These are phyloP conservation scores for Allygus modestus DNA, from an alignment of 2,888 invertebrate genomes.

Conservation along the genomic window DNA sequence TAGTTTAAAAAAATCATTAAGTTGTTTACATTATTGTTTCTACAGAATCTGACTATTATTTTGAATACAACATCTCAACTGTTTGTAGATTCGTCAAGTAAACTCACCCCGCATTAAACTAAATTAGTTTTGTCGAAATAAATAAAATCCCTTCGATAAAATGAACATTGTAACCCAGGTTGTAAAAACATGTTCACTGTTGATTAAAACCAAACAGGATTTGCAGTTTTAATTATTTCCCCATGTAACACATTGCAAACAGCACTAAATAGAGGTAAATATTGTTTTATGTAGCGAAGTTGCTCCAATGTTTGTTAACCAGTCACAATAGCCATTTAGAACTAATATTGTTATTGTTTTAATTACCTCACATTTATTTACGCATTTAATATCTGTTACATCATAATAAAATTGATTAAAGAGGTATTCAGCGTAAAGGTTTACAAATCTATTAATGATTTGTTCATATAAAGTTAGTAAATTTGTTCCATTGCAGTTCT, in stretches of 20 bases:
- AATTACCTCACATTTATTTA: not conserved
- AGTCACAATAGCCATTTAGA: not conserved
- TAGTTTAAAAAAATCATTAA: no score
- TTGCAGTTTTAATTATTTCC: slow-evolving; percentile 34
- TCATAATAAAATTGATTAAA: no score
- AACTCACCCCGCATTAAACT: no score
- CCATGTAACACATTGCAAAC: slow-evolving; percentile 26
- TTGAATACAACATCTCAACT: no score
- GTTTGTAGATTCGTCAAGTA: no score
- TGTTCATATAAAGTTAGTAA: not conserved
- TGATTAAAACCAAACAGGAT: slow-evolving; percentile 43
- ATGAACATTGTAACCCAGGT: not conserved
- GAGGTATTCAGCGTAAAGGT: no score
- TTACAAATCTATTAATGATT: no score
- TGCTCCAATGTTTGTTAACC: not conserved
- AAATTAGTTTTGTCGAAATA: no score
- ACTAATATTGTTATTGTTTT: not conserved
- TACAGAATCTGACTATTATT: no score
- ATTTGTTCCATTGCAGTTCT: no score
- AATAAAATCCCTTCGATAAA: not conserved
- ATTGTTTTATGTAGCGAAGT: not conserved
- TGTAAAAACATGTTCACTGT: slow-evolving; percentile 17
- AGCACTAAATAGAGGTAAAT: slow-evolving; percentile 22
- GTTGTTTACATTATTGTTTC: no score
- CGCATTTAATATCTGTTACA: not conserved